These are phyloP conservation scores for Sesia bembeciformis DNA, from an alignment of 2,888 invertebrate species.

Conservation along the genomic window DNA sequence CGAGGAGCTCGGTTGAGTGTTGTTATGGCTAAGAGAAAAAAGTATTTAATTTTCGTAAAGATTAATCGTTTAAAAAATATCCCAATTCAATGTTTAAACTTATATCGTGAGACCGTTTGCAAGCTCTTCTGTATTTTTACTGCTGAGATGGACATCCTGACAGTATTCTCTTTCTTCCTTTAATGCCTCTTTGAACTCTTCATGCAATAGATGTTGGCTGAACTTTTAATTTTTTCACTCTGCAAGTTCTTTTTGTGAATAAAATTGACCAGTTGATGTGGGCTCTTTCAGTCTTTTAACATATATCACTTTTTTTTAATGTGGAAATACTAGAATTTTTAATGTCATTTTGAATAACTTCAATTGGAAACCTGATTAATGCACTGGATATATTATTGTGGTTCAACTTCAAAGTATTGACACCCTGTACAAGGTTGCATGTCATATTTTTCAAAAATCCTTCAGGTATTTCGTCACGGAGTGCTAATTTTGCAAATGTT, in stretches of 20 bases:
- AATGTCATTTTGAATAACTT: slow-evolving; percentile 1
- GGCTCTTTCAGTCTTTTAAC: not conserved
- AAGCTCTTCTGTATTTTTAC: not conserved
- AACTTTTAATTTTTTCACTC: not conserved
- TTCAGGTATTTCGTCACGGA: not conserved
- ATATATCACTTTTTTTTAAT: not conserved
- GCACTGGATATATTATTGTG: not conserved
- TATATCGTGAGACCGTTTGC: not conserved
- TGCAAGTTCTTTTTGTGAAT: not conserved
- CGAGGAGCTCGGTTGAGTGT: too few species aligned
- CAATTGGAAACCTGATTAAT: not conserved
- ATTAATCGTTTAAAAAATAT: not conserved
- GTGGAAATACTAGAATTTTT: not conserved
- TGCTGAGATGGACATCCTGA: not conserved
- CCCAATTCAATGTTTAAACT: slow-evolving; percentile 1
- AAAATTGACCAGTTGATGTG: not conserved
- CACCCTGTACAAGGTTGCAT: not conserved
- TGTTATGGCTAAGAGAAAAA: not conserved
- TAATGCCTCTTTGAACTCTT: slow-evolving; percentile 1
- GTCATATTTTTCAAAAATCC: not conserved
- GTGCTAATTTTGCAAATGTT: not conserved
- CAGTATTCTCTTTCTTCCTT: not conserved
- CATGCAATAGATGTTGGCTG: not conserved
- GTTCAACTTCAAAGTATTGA: not conserved
- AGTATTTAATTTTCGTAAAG: not conserved